Base-by-base conservation (phyloP, 2,888 invertebrate species). In the Sinelater perroti region DNA sequence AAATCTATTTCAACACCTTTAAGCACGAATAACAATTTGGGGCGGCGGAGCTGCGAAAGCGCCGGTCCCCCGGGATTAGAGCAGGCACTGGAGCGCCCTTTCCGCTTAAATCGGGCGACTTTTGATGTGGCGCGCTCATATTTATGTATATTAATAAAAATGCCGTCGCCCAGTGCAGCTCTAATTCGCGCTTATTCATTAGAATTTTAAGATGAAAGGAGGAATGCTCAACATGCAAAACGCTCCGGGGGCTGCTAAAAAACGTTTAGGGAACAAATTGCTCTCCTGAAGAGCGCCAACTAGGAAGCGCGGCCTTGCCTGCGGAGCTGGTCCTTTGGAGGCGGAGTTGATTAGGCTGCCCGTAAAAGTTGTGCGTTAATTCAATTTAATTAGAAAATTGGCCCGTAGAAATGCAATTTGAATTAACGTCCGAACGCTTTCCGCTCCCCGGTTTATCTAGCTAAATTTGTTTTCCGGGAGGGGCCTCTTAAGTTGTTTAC, bases 311-410 rank as follows among this genome's bases (percentile, higher is more conserved):
- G 26, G 44, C 30, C 30, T 44, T 44, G 30, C 44, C 18, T 30
- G 26, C n/a, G 44, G 16, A 44, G 30, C 26, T 24, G 44, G 26
- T 30, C 30, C 28, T 30, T 13, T 30, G 30, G 30, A 28, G 30
- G 16, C 8, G 44, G 30, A 44, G 44, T 44, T 44, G 44, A 44
- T 44, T 44, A 44, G 30, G 44, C 30, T 18, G 44, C 30, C 44
- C 24, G 44, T 14, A 30, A 26, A 44, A 44, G 26, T 40, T 44
- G 44, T 44, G 24, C 44, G 35, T 35, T 52, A 51, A 40, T 40
- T 52, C 16, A 52, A 52, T 52, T 45, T 53, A 53, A 53, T 53
- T 53, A 36, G 46, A 35, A 53, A 53, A 35, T 53, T 53, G 53
- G 36, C 28, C 30, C 21, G 45, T 53, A 16, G 53, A 45, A 53